Evolutionary conservation across 2,797 vertebrate species (phyloP).

Genomic region (Clarias platycephalus): DNA sequence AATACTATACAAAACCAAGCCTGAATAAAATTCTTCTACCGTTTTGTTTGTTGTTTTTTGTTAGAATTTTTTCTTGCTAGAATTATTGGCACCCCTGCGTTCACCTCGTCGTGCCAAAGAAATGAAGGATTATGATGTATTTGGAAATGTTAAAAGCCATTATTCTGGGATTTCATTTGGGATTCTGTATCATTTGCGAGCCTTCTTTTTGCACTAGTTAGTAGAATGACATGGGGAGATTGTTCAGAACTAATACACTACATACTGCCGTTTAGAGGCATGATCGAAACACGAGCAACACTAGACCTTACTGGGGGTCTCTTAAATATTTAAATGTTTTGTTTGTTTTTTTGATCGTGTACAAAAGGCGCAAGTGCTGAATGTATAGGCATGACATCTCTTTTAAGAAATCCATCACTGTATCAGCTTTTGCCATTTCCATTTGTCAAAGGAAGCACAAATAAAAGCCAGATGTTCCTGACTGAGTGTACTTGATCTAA

Average conservation of each 20-base stretch:
- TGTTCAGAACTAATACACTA: constrained; percentile 58
- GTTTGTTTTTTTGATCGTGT: constrained; percentile 25
- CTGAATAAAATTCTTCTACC: not conserved
- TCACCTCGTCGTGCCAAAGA: not conserved
- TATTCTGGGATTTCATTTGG: not conserved
- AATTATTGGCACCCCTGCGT: not conserved
- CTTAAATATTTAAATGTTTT: constrained; percentile 24
- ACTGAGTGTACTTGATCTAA: not conserved
- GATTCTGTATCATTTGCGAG: not conserved
- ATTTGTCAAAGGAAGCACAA: constrained; percentile 41
- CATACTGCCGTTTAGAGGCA: constrained; percentile 55
- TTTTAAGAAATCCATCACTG: constrained; percentile 9
- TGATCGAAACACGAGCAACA: constrained; percentile 60
- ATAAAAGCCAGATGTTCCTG: constrained; percentile 37
- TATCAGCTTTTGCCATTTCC: constrained; percentile 22
- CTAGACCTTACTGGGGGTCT: constrained; percentile 59
- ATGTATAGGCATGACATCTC: not conserved
- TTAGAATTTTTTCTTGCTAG: not conserved
- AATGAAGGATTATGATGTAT: not conserved
- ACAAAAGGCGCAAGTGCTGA: not conserved
- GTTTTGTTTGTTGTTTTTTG: too few relatives aligned
- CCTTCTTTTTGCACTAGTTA: constrained; percentile 34
- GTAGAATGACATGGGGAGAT: not conserved
- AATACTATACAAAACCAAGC: not conserved
- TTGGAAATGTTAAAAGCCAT: not conserved